These are phyloP conservation scores for Cricetomys ansorgei DNA, from an alignment of 2,113 vertebrate genomes.

Conservation along the genomic window DNA sequence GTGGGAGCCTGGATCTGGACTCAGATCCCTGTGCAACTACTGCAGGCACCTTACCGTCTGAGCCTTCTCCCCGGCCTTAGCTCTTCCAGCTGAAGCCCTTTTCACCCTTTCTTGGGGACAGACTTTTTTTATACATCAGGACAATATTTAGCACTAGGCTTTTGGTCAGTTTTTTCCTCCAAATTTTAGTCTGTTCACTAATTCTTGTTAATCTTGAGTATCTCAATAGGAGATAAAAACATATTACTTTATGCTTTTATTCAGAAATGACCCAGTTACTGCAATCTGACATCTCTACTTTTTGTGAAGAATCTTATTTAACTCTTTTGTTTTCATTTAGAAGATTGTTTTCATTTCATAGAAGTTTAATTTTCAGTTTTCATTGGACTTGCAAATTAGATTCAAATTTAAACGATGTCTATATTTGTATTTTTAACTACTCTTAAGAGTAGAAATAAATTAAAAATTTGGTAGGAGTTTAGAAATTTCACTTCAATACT, in stretches of 20 bases:
- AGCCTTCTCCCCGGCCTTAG: neutral
- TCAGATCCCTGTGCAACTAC: neutral
- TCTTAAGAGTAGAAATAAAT: neutral
- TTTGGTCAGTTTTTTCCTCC: slow-evolving; percentile 63
- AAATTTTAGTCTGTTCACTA: slow-evolving; percentile 20
- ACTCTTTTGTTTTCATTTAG: slow-evolving; percentile 15
- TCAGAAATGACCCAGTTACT: slow-evolving; percentile 50
- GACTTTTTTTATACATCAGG: neutral
- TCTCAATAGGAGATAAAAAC: neutral
- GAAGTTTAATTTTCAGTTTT: slow-evolving; percentile 32
- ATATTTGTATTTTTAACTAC: slow-evolving; percentile 18
- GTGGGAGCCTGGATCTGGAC: neutral
- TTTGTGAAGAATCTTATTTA: slow-evolving; percentile 16
- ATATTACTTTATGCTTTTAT: slow-evolving; percentile 51
- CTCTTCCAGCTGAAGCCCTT: neutral
- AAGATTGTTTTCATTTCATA: neutral
- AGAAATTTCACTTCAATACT: neutral
- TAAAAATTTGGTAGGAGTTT: neutral
- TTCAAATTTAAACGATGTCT: neutral
- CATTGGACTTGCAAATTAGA: slow-evolving; percentile 5
- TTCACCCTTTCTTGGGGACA: neutral
- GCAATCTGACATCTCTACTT: slow-evolving; percentile 5
- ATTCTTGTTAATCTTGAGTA: slow-evolving; percentile 47
- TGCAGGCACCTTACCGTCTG: neutral
- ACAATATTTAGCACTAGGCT: neutral